Percentiles rank a stretch among this genome's conserved stretches.
Evolutionary conservation across 2,113 vertebrate species (phyloP).

Genomic region (Tenrec ecaudatus): DNA sequence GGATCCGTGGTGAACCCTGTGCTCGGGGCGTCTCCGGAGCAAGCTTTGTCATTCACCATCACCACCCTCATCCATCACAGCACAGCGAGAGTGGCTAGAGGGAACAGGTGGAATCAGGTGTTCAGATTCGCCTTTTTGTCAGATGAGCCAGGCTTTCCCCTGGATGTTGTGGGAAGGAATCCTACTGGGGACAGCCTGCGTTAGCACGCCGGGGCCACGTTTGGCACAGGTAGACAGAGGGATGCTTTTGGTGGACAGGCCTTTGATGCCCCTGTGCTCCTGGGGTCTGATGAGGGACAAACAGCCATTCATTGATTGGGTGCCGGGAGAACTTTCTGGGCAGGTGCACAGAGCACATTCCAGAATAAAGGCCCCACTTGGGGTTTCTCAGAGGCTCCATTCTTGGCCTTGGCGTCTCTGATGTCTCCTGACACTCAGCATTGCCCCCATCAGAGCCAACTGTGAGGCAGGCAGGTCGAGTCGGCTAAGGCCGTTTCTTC

Average conservation of each 20-base stretch:
- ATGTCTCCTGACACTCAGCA: neutral
- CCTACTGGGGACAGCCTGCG: neutral
- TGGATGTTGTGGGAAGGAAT: neutral
- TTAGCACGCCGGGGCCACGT: neutral
- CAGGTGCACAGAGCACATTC: conserved; percentile 33
- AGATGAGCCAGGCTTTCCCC: neutral
- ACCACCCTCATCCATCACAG: conserved; percentile 65
- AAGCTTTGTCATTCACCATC: conserved; percentile 74
- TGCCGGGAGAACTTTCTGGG: conserved; percentile 69
- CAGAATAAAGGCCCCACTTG: neutral
- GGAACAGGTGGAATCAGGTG: conserved; percentile 51
- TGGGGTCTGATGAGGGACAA: conserved; percentile 26
- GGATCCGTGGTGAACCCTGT: conserved; percentile 60
- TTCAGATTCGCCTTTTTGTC: conserved; percentile 41
- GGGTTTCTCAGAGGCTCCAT: neutral
- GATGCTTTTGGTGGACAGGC: neutral
- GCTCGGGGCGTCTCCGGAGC: conserved; percentile 68
- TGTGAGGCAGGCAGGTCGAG: neutral
- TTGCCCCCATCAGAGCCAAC: neutral
- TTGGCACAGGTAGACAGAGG: neutral
- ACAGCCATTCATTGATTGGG: conserved; percentile 58
- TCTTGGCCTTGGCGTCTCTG: neutral
- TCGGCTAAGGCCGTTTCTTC: neutral
- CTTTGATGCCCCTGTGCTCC: neutral
- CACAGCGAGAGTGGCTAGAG: neutral